Base-by-base conservation (phyloP, 2,797 vertebrate genomes). In the Tarsius wallacei region DNA sequence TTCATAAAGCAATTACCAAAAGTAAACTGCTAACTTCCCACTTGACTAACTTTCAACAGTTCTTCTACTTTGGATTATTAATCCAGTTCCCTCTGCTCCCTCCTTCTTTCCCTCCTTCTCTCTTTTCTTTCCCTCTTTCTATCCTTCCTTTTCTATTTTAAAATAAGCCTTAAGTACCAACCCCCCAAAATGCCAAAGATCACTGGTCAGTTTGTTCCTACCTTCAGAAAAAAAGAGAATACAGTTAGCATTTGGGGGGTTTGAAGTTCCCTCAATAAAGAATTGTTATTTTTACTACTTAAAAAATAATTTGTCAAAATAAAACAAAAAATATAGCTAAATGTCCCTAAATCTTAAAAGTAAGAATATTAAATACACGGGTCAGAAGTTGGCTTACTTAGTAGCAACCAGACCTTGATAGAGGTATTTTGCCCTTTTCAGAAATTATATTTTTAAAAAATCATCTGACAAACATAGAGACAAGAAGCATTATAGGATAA, bases 391-490 rank as follows among this genome's bases (percentile, higher is more conserved):
- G 94, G 76, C 31, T 93, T 94, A 78, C 73, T 81, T 31, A 82
- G 42, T 51, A 95, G 31, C 66, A 90, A 87, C 13, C 22, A 90
- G 74, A 86, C 8, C 31, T 80, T 89, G 59, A 68, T 73, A 64
- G 61, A 14, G 42, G 7, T 55, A 80, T 86, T 89, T 81, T 91
- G 31, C 21, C 86, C 36, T 89, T 91, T 91, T 94, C 59, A 85
- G 76, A 88, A 59, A 91, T 47, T 28, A 77, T 17, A 5, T 61
- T 59, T 84, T 77, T 4, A 26, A 28, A 11, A 53, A 57, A 91
- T 77, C 36, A 94, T 88, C 31, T 49, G 83, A 86, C 55, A 93
- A 94, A 85, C 68, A 95, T 42, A 95, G 83, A 92, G 36, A 90
- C 77, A 31, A 93, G 36, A 95, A 91, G 80, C 24, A 91, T 36